These are phyloP conservation scores for Gallinago nigripennis DNA, from an alignment of 2,797 vertebrate species.

Conservation along the genomic window DNA sequence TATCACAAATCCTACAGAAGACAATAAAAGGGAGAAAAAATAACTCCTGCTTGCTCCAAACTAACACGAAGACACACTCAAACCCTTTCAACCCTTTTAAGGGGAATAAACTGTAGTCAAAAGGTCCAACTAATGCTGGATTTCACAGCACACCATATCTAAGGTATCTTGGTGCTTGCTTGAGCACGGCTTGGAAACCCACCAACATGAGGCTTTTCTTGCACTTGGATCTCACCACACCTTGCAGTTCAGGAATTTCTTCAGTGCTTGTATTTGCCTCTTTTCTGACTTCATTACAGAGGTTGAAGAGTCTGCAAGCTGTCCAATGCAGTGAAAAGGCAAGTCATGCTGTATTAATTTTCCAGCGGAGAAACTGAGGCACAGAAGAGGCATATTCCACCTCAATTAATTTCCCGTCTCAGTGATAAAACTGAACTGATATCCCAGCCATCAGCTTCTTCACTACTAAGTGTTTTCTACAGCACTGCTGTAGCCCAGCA, in stretches of 20 bases:
- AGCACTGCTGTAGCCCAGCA: fast-evolving
- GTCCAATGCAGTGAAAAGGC: not conserved
- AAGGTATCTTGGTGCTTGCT: not conserved
- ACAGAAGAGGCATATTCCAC: not conserved
- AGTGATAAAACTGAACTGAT: not conserved
- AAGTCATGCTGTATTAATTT: not conserved
- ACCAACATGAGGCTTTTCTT: not conserved
- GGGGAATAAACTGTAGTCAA: not conserved
- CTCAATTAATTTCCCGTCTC: not conserved
- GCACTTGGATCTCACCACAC: not conserved
- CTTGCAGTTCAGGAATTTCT: not conserved
- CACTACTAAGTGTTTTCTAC: not conserved
- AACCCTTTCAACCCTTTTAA: not conserved
- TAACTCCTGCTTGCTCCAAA: not conserved
- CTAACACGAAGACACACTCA: not conserved
- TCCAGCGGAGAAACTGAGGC: not conserved
- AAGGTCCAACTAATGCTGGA: no score
- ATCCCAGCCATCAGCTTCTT: not conserved
- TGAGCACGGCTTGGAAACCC: not conserved
- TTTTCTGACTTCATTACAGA: not conserved
- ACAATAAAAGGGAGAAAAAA: not conserved
- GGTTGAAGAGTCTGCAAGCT: not conserved
- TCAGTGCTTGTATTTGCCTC: fast-evolving
- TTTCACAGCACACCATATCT: fast-evolving
- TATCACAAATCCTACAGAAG: not conserved